Conservation (phyloP, 2,113 vertebrate species). For the Sprattus sprattus region DNA sequence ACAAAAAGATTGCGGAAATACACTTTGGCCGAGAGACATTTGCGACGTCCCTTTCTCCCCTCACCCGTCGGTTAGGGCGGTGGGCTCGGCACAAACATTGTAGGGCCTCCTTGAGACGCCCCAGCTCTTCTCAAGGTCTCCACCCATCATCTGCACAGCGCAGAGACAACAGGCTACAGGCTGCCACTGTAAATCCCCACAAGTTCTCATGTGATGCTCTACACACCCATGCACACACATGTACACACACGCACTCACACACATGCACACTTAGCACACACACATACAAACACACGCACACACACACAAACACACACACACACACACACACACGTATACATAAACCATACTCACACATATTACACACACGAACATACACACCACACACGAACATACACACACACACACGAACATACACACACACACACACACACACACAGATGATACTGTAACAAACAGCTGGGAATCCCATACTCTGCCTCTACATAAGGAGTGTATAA, state of each 20-base stretch:
- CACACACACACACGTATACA: neutral
- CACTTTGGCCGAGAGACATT: neutral
- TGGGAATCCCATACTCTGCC: too few relatives aligned
- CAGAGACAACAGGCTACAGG: neutral
- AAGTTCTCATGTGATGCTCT: too few relatives aligned
- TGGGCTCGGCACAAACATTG: neutral
- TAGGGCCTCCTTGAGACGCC: neutral
- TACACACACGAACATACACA: neutral
- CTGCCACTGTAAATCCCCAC: too few relatives aligned
- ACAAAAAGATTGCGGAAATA: neutral
- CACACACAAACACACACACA: too few relatives aligned
- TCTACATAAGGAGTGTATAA: too few relatives aligned
- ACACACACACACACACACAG: too few relatives aligned
- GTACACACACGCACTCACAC: neutral
- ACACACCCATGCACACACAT: neutral
- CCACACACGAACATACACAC: neutral
- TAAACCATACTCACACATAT: too few relatives aligned
- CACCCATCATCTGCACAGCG: neutral
- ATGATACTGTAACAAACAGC: too few relatives aligned
- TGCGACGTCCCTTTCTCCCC: neutral
- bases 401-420: neutral
- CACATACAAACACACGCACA: neutral
- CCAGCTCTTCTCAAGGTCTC: neutral
- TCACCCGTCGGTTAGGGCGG: neutral
- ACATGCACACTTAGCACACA: neutral